phyloP scores from a whole-genome alignment of 2,797 vertebrate species.

The Parauchenoglanis ngamensis region DNA sequence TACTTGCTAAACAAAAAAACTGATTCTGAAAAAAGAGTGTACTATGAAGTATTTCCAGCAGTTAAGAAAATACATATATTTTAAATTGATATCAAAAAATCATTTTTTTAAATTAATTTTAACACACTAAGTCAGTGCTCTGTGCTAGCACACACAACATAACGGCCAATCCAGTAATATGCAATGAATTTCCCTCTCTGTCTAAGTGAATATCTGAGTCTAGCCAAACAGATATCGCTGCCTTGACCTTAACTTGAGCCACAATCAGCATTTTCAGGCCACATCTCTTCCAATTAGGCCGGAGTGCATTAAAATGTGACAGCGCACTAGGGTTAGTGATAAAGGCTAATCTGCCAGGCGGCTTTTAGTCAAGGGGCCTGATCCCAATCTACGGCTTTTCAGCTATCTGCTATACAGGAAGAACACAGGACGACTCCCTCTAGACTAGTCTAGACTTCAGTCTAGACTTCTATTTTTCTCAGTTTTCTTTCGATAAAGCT shows the following conservation, averaged over 20 bases:
- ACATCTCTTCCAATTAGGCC: slow-evolving; percentile 47
- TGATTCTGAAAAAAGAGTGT: neutral
- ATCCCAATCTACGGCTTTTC: slow-evolving; percentile 49
- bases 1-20: neutral
- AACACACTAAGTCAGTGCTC: neutral
- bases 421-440: slow-evolving; percentile 35
- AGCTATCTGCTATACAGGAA: slow-evolving; percentile 44
- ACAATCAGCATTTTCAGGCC: slow-evolving; percentile 47
- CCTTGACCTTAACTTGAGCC: slow-evolving; percentile 43
- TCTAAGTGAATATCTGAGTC: slow-evolving; percentile 30
- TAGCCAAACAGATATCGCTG: slow-evolving; percentile 36
- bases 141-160: neutral
- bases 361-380: slow-evolving; percentile 44
- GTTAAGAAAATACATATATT: neutral
- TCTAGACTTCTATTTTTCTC: slow-evolving; percentile 32
- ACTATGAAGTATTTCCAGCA: neutral
- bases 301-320: slow-evolving; percentile 58
- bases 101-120: neutral
- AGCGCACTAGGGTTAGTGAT: slow-evolving; percentile 44
- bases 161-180: neutral
- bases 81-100: neutral
- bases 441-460: slow-evolving; percentile 40
- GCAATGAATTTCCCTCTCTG: slow-evolving; percentile 4
- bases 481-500: slow-evolving; percentile 17
- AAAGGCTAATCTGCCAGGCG: slow-evolving; percentile 51